Evolutionary conservation across 2,797 vertebrate species (phyloP).

Genomic region (Myotis findleyi): DNA sequence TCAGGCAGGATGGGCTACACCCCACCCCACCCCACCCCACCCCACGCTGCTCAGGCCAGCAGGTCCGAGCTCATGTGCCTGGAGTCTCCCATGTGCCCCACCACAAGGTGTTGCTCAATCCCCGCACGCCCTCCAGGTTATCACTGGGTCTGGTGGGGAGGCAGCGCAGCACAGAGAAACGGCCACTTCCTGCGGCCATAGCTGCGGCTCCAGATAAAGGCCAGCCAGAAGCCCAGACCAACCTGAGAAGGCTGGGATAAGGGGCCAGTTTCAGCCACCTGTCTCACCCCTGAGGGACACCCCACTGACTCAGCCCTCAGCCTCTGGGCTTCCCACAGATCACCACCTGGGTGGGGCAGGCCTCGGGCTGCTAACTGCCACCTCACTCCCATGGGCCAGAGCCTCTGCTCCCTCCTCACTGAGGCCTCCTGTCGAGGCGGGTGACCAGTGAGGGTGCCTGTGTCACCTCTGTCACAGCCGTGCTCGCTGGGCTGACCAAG

Average conservation of each 20-base stretch:
- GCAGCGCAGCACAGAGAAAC: conserved; percentile 1
- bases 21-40: neutral
- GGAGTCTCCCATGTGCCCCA: neutral
- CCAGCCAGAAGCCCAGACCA: neutral
- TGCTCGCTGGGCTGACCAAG: neutral
- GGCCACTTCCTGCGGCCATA: conserved; percentile 59
- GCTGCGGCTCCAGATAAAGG: conserved; percentile 69
- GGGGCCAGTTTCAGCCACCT: neutral
- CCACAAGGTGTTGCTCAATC: conserved; percentile 34
- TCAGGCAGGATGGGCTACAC: neutral
- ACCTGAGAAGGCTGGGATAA: neutral
- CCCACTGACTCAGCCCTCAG: neutral
- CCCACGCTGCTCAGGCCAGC: neutral
- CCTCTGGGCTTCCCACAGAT: neutral
- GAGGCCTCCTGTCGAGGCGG: neutral
- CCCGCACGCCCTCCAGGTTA: neutral
- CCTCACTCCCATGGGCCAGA: neutral
- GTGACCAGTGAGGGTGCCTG: neutral
- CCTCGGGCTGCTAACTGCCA: neutral
- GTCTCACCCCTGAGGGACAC: neutral
- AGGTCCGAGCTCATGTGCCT: neutral
- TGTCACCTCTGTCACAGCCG: neutral
- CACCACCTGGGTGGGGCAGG: neutral
- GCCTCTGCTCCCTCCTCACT: neutral
- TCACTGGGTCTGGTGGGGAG: neutral